A percentile compares a stretch with the other conserved stretches of the same genome.
These are phyloP conservation scores for Carduelis carduelis DNA, from an alignment of 2,797 vertebrate species.

Conservation along the genomic window DNA sequence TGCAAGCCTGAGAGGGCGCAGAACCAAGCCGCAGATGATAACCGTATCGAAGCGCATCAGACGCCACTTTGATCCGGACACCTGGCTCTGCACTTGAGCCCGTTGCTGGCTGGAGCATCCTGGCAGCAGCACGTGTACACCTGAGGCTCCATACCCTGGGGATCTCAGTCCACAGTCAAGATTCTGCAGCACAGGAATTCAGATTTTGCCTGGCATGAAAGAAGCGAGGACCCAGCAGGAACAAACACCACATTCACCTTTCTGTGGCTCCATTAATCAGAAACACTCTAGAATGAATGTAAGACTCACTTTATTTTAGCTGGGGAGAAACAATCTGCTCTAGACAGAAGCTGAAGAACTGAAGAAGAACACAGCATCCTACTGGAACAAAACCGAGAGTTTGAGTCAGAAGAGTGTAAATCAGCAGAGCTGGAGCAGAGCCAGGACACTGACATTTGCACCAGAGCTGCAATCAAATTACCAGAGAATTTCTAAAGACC, in stretches of 20 bases:
- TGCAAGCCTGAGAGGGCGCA: not conserved
- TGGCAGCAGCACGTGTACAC: not conserved
- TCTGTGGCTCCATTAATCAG: not conserved
- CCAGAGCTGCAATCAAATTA: not conserved
- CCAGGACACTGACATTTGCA: not conserved
- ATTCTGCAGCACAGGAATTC: not conserved
- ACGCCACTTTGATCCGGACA: not conserved
- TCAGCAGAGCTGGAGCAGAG: not conserved
- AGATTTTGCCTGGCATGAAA: not conserved
- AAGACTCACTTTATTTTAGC: not conserved
- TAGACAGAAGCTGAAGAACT: not conserved
- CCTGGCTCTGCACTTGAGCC: not conserved
- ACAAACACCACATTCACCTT: not conserved
- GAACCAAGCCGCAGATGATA: not conserved
- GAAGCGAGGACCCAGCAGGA: not conserved
- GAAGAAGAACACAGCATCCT: not conserved
- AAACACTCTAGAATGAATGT: not conserved
- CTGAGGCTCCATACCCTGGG: not conserved
- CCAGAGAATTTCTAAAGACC: slow-evolving; percentile 26
- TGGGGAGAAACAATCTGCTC: not conserved
- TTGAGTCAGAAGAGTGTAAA: not conserved
- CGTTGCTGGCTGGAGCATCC: not conserved
- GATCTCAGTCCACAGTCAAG: not conserved
- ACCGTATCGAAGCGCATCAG: accelerated
- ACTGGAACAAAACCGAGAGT: not conserved